Base-by-base conservation (phyloP, 2,113 vertebrate genomes). In the Percina caprodes region DNA sequence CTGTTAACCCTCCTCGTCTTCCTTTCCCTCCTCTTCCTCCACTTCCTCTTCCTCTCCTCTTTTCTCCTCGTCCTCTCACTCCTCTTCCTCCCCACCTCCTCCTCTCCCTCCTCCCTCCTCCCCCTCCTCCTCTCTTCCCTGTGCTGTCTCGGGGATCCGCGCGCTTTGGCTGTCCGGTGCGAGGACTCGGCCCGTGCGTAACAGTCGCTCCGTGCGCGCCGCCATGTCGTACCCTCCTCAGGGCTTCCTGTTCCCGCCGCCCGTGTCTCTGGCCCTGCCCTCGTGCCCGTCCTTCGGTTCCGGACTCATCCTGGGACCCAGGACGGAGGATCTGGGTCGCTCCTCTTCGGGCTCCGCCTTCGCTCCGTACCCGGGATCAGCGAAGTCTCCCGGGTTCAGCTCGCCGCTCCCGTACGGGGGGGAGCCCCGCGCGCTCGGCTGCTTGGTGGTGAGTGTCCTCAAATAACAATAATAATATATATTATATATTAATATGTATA, bases 191-290 rank as follows among this genome's bases (percentile, higher is more conserved):
- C 12, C 59, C 45, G 84, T 48, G 88, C 74, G 75, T 74, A 69
- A 62, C 52, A 23, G 66, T 79, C 74, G 83, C 74, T 77, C 79
- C 76, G 76, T 39, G 85, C 67, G 58, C 83, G 54, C 76, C 91
- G 95, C 94, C 95, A 99, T 98, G 98, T 95, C 98, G 92, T 97
- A 97, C 93, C 97, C 97, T 95, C 97, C 95, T 35, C 35, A 35
- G 95, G 96, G 97, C 82, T 98, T 98, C 94, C 96, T 98, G 92
- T 98, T 98, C 92, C 97, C 96, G 94, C 96, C 97, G 78, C 96
- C 97, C 85, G 96, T 96, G 89, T 97, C 97, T 67, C 94, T 98
- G 94, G 95, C 97, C 82, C 96, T 97, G 89, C 96, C 96, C 91
- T 96, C 97, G 30, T 97, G 97, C 83, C 96, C 97, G 72, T 94